Percentiles rank a stretch among this genome's conserved stretches.
phyloP scores from a whole-genome alignment of 2,113 vertebrate genomes.

The Pristiophorus japonicus region DNA sequence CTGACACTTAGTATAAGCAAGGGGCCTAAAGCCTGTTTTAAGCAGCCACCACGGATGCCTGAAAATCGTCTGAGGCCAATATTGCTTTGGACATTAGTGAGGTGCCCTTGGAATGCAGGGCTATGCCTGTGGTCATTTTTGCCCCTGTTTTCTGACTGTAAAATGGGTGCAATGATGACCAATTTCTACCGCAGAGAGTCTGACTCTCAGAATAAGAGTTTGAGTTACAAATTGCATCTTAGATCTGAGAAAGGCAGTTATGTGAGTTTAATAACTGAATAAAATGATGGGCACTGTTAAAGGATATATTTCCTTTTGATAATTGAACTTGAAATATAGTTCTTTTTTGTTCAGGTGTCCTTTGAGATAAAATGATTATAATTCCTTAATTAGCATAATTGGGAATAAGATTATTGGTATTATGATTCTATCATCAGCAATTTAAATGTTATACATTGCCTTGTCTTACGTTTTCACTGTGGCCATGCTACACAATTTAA shows the following conservation, averaged over 20 bases:
- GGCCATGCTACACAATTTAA: background rate
- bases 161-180: background rate
- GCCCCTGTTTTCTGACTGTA: background rate
- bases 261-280: background rate
- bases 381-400: background rate
- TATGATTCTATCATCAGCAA: background rate
- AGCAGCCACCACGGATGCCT: background rate
- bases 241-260: background rate
- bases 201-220: background rate
- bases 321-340: background rate
- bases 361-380: background rate
- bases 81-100: background rate
- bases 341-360: background rate
- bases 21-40: background rate
- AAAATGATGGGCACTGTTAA: background rate
- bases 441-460: background rate
- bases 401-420: background rate
- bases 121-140: too few relatives aligned
- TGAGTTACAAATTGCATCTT: background rate
- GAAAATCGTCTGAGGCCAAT: background rate
- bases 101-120: too few relatives aligned
- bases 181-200: background rate
- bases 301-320: background rate
- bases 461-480: background rate
- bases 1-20: background rate